Evolutionary conservation across 1,140 invertebrate species (phyloP).

Genomic region (Rhagoletis pomonella): DNA sequence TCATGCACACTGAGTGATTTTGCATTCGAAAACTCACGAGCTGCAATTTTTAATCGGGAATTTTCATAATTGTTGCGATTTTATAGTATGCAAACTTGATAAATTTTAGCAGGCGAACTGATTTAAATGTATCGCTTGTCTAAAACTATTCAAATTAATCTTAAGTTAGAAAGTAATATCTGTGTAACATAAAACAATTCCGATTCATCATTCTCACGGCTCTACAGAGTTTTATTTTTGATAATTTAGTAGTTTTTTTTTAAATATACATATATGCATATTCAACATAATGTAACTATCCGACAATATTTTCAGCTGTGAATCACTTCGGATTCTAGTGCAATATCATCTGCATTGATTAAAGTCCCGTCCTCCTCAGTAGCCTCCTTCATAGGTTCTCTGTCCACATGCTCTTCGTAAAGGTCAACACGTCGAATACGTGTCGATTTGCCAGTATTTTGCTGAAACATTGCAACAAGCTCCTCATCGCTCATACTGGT

Average conservation of each 20-base stretch:
- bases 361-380: neutral
- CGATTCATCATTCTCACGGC: too few relatives aligned
- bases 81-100: too few relatives aligned
- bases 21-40: conserved; percentile 18
- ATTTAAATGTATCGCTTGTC: too few relatives aligned
- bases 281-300: neutral
- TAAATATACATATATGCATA: neutral
- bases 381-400: neutral
- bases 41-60: conserved; percentile 8
- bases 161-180: too few relatives aligned
- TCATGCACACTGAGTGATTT: conserved; percentile 28
- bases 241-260: neutral
- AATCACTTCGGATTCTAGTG: conserved; percentile 23
- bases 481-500: conserved; percentile 56
- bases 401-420: neutral
- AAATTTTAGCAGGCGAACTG: too few relatives aligned
- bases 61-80: neutral
- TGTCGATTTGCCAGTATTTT: conserved; percentile 56
- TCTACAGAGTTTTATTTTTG: too few relatives aligned
- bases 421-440: conserved; percentile 6
- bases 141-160: too few relatives aligned
- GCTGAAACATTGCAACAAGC: conserved; percentile 56
- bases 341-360: conserved; percentile 30
- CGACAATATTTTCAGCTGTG: neutral
- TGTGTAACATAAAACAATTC: too few relatives aligned